Conservation (phyloP, 2,888 invertebrate species). For the Athalia rosae region DNA sequence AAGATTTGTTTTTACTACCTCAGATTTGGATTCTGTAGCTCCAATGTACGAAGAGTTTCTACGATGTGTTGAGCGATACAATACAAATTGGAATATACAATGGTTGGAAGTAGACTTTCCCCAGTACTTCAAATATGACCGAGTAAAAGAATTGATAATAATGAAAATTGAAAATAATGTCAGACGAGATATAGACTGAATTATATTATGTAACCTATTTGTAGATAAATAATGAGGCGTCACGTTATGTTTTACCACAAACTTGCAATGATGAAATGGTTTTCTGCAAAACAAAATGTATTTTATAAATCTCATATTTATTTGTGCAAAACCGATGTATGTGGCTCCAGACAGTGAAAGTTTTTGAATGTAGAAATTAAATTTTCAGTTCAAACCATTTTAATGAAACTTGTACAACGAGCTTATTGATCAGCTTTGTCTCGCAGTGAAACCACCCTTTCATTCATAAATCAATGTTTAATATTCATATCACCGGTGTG, state of each 20-base stretch:
- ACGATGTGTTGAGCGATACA: conserved; percentile 75
- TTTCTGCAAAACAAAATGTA: conserved; percentile 8
- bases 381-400: conserved; percentile 51
- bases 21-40: conserved; percentile 87
- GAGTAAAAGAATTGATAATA: conserved; percentile 85
- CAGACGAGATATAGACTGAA: conserved; percentile 4
- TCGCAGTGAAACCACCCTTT: conserved; percentile 64
- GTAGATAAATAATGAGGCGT: background rate
- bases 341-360: conserved; percentile 50
- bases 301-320: conserved; percentile 32
- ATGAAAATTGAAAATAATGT: conserved; percentile 78
- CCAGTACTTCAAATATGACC: conserved; percentile 87
- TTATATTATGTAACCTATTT: background rate
- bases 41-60: conserved; percentile 92
- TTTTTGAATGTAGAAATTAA: conserved; percentile 47
- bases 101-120: conserved; percentile 83
- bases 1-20: conserved; percentile 89
- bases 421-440: conserved; percentile 80
- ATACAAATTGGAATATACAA: conserved; percentile 77
- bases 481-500: too few species aligned
- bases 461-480: background rate
- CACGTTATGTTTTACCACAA: background rate
- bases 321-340: conserved; percentile 50
- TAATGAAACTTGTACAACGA: conserved; percentile 77
- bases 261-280: background rate